Evolutionary conservation across 1,140 invertebrate genomes (phyloP), one percentile per base, ranked within the genome.

Genomic region (Schlechtendalia chinensis): DNA sequence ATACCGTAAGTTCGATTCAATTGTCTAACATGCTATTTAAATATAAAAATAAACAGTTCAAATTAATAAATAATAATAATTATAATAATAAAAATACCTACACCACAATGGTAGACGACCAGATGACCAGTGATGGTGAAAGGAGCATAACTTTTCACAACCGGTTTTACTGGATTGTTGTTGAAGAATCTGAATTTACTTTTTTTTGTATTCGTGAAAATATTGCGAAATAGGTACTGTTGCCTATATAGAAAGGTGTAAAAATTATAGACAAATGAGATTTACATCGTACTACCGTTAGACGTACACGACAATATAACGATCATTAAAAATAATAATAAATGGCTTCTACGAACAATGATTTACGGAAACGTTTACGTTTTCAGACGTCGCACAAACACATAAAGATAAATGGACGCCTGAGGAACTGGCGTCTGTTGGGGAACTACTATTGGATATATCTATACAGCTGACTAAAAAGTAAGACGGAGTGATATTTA

Each of bases 391-490:
- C 8, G 65, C 72, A 12, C 80, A 54, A 72, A 56, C 79, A 27
- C n/a, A 65, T 19, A 69, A 69, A 65, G 82, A 61, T n/a, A 67
- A 82, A 82, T 94, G 93, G 92, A 91, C 91, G 84, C 88, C 92
- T 0, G 92, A 94, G 86, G 91, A 95, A 83, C 88, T 94, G 82
- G 93, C 93, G 14, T 92, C 92, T 32, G 90, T 95, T 50, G 94
- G 94, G 61, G 93, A 95, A 87, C 88, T 96, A 45, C 87, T 96
- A 63, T 87, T 95, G 74, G 94, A 96, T 86, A 91, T 96, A 82
- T 93, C 93, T 6, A 89, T 91, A 56, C 94, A 93, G 84, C 88
- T 97, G 63, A 93, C 94, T 14, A 91, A 92, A 86, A 93, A 91
- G 94, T 96, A 90, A 91, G 91, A 89, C 65, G 14, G 32, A 39